phyloP scores from a whole-genome alignment of 2,888 invertebrate genomes.

The Deilephila porcellus region DNA sequence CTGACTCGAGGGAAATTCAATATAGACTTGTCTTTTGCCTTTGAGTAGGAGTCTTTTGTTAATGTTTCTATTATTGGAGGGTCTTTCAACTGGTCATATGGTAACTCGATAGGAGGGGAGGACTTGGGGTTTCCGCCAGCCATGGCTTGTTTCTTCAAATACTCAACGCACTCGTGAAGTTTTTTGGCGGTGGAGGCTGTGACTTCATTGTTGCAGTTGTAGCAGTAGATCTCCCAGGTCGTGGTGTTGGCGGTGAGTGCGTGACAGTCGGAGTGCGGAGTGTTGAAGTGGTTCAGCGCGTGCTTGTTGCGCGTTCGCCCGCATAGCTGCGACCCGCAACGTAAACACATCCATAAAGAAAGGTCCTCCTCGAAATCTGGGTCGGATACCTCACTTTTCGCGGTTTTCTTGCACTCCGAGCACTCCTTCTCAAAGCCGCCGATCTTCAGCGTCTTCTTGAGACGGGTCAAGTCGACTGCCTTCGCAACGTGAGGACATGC shows the following conservation, averaged over 20 bases:
- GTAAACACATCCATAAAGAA: conserved; percentile 91
- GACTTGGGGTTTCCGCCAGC: conserved; percentile 60
- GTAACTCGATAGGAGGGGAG: conserved; percentile 69
- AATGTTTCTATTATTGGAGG: conserved; percentile 56
- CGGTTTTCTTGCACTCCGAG: conserved; percentile 83
- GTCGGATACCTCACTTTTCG: conserved; percentile 71
- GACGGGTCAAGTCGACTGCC: conserved; percentile 86
- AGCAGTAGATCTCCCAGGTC: conserved; percentile 91
- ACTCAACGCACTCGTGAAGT: conserved; percentile 90
- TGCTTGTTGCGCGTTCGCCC: conserved; percentile 88
- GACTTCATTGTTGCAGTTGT: conserved; percentile 90
- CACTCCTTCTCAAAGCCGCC: conserved; percentile 85
- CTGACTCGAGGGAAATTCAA: conserved; percentile 85
- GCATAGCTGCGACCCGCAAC: conserved; percentile 92
- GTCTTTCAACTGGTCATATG: conserved; percentile 59
- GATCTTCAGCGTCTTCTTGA: conserved; percentile 85
- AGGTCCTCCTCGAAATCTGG: conserved; percentile 80
- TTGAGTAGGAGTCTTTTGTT: conserved; percentile 45
- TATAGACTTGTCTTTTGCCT: conserved; percentile 64
- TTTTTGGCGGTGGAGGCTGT: conserved; percentile 86
- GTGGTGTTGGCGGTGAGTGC: conserved; percentile 89
- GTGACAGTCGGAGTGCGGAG: conserved; percentile 91
- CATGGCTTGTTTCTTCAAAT: conserved; percentile 86
- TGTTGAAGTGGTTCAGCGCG: conserved; percentile 89
- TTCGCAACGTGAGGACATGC: conserved; percentile 89